These are phyloP conservation scores for Tragelaphus strepsiceros DNA, from an alignment of 2,113 vertebrate species.

Conservation along the genomic window DNA sequence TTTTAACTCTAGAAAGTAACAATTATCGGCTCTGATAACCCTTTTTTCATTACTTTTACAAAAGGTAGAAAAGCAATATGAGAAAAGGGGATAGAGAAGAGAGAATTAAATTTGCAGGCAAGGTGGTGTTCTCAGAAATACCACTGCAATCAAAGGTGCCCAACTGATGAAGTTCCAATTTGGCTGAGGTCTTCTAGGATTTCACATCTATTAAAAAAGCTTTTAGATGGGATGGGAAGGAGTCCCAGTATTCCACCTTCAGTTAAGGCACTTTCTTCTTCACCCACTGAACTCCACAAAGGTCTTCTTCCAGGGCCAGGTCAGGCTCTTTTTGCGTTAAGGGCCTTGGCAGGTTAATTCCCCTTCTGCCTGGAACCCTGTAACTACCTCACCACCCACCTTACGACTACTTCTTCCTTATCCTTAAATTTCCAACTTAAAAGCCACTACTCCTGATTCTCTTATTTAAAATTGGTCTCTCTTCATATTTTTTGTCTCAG, in stretches of 20 bases:
- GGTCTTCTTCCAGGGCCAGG: neutral
- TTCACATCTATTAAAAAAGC: neutral
- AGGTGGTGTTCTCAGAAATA: neutral
- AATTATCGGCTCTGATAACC: neutral
- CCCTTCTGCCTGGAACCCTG: neutral
- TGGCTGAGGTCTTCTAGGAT: neutral
- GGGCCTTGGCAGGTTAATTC: neutral
- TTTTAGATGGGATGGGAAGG: neutral
- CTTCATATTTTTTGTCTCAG: neutral
- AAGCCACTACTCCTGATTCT: neutral
- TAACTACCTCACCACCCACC: neutral
- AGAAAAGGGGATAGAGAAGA: neutral
- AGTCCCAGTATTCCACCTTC: neutral
- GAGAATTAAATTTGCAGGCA: neutral
- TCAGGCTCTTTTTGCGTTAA: neutral
- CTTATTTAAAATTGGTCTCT: neutral
- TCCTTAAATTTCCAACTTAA: neutral
- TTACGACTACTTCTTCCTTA: neutral
- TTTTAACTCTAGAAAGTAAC: conserved; percentile 23
- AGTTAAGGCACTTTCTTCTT: neutral
- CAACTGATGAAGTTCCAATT: neutral
- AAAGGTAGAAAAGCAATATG: conserved; percentile 2
- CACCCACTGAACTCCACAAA: neutral
- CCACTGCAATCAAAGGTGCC: neutral
- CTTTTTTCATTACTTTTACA: neutral